Conservation (phyloP, 2,113 vertebrate species). For the Pterocles burchelli region DNA sequence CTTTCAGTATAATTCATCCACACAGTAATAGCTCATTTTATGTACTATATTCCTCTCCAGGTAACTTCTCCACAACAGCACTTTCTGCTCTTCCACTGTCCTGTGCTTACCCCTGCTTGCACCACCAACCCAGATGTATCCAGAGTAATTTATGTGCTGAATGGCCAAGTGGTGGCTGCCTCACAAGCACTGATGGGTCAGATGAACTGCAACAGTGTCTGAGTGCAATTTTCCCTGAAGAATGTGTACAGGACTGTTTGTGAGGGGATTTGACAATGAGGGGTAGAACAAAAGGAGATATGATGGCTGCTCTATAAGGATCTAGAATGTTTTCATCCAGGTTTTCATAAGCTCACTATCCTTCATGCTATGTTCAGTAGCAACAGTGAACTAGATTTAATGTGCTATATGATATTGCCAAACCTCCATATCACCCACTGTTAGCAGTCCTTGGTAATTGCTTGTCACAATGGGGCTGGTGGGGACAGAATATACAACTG, state of each 20-base stretch:
- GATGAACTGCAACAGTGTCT: not conserved
- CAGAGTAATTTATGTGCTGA: not conserved
- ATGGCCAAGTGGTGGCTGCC: not conserved
- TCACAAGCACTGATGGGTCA: not conserved
- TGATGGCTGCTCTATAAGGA: not conserved
- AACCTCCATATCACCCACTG: not conserved
- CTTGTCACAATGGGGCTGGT: not conserved
- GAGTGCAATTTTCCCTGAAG: not conserved
- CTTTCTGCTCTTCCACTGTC: not conserved
- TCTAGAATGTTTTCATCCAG: not conserved
- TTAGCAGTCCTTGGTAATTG: not conserved
- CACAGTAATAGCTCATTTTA: not conserved
- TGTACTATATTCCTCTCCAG: not conserved
- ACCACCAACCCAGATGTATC: not conserved
- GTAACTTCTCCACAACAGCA: not conserved
- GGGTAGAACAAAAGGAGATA: not conserved
- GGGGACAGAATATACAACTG: not conserved
- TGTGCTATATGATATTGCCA: not conserved
- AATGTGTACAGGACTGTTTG: not conserved
- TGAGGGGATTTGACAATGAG: not conserved
- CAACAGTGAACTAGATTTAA: not conserved
- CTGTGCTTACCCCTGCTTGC: fast-evolving
- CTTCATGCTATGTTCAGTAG: not conserved
- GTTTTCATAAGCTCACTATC: not conserved
- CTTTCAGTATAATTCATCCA: not conserved